Conservation (phyloP, 2,113 vertebrate species). For the Platysteira castanea region DNA sequence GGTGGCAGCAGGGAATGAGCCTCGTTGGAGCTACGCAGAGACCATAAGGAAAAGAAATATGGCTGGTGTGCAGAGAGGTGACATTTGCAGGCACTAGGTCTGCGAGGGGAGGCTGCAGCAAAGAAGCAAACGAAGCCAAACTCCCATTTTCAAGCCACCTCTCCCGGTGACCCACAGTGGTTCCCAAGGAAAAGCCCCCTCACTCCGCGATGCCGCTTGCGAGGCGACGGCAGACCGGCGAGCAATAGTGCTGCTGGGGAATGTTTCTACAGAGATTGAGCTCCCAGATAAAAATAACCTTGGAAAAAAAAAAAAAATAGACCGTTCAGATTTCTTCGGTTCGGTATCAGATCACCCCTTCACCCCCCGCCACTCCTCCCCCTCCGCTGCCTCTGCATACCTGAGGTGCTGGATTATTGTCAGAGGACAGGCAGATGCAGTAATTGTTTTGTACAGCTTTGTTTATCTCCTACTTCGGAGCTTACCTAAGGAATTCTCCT, state of each 20-base stretch:
- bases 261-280: not conserved
- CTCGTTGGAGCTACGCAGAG: not conserved
- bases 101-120: not conserved
- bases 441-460: conserved; percentile 53
- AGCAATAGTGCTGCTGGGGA: not conserved
- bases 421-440: conserved; percentile 28
- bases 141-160: not conserved
- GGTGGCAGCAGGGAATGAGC: not conserved
- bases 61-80: not conserved
- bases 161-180: not conserved
- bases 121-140: not conserved
- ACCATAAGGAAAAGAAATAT: not conserved
- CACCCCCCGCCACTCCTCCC: not conserved
- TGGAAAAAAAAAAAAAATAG: not conserved
- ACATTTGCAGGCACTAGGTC: not conserved
- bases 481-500: conserved; percentile 8
- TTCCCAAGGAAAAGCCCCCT: not conserved
- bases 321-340: not conserved
- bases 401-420: conserved; percentile 37
- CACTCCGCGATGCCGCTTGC: not conserved
- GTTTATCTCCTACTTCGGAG: not conserved
- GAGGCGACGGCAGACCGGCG: not conserved
- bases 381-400: not conserved
- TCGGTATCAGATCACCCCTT: not conserved
- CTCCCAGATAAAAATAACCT: conserved; percentile 14